These are phyloP conservation scores for Gymnogyps californianus DNA, from an alignment of 2,113 vertebrate genomes.

Conservation along the genomic window DNA sequence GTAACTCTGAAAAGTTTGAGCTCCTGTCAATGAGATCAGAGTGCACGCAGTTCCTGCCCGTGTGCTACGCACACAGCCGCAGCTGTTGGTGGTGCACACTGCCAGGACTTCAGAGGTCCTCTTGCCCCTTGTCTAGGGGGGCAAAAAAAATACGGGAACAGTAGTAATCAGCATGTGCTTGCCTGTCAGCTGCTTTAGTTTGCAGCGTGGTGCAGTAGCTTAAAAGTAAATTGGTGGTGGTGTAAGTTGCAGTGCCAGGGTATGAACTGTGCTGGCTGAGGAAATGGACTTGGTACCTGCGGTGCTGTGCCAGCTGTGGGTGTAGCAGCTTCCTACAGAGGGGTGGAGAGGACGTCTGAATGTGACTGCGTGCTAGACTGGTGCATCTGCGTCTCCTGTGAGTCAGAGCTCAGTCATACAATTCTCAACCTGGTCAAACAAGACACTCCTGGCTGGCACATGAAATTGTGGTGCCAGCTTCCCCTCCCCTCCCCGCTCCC, in stretches of 20 bases:
- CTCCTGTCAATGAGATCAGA: background rate
- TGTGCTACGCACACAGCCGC: accelerated
- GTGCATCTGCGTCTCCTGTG: background rate
- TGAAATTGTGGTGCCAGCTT: background rate
- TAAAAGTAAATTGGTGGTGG: background rate
- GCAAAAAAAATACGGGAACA: accelerated
- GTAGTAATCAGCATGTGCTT: background rate
- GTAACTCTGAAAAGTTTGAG: background rate
- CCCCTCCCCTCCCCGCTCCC: background rate
- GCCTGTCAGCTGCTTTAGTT: background rate
- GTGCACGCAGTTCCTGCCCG: accelerated
- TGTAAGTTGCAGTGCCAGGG: background rate
- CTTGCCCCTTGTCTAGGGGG: background rate
- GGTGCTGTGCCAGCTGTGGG: constrained; percentile 9
- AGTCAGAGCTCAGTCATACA: background rate
- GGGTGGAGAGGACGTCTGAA: background rate
- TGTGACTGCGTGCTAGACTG: background rate
- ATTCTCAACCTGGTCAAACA: background rate
- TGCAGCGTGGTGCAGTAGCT: background rate
- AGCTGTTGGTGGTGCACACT: background rate
- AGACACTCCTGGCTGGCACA: background rate
- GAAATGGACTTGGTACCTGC: background rate
- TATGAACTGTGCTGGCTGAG: background rate
- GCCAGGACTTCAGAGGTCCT: background rate
- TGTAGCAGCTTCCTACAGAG: background rate